Evolutionary conservation across 92 coral and sea anemone species (phyloP), one percentile per base, ranked within the genome.

Genomic region (Chrysogorgia sp.): DNA sequence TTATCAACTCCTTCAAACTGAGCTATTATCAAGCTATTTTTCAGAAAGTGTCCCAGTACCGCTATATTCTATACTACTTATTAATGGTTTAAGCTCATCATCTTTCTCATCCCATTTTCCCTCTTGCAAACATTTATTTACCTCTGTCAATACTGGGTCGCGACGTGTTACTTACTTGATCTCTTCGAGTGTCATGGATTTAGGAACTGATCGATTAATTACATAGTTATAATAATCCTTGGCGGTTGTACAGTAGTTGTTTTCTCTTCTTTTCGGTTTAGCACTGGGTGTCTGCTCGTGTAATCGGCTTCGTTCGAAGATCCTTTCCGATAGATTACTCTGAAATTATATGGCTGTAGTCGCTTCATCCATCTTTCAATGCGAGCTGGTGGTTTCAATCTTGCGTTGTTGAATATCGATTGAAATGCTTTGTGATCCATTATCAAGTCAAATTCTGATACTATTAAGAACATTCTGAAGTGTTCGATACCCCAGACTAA

Each of bases 111-210:
- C 65, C 79, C 67, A 71, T 56, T 74, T 74, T 31, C 79, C 79
- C 34, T 35, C 40, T 55, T 74, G 33, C 45, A 74, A 33, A 56
- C 63, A 52, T 55, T 3, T 29, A 22, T 74, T 74, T 20, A 56
- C 41, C 23, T 74, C 55, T 1, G 48, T 50, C 8, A 76, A 35
- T 52, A 71, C 9, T 58, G 81, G 45, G 41, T 76, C 70, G 7
- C 14, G 34, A 35, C 50, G 24, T 32, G 71, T 76, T 32, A 57
- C 82, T 77, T 60, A 74, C 41, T 48, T 77, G 26, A 62, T 47
- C 35, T 77, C 82, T 0, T 61, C 74, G 9, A 77, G 47, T 40
- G 74, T 61, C 82, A 77, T 77, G 62, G 82, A 76, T 47, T 76
- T 76, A 19, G 74, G 82, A 17, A 58, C 58, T 63, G 70, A 56